Percentiles rank a stretch among this genome's conserved stretches.
Conservation (phyloP, 2,797 vertebrate species). For the Sitta carolinensis region DNA sequence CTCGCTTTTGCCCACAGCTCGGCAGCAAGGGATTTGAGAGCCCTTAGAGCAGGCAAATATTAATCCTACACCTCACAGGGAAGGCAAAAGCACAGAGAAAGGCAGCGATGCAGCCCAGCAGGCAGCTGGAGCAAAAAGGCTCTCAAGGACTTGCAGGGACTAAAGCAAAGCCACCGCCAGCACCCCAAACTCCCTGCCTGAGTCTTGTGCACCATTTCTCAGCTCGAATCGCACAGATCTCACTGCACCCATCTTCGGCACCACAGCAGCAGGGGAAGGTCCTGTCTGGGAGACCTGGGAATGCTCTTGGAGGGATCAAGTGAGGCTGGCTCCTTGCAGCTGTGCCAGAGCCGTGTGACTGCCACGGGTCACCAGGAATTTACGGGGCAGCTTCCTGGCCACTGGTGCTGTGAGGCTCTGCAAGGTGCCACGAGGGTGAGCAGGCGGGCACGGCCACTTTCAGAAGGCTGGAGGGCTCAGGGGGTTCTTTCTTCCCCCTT, state of each 20-base stretch:
- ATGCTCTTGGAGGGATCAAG: not conserved
- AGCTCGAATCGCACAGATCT: not conserved
- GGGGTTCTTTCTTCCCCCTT: accelerated
- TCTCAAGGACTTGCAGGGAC: not conserved
- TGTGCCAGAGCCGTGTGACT: not conserved
- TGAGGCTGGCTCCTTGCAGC: not conserved
- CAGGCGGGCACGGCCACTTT: not conserved
- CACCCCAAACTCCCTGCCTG: not conserved
- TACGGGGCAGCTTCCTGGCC: accelerated
- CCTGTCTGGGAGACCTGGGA: not conserved
- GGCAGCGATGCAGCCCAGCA: not conserved
- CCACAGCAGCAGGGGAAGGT: not conserved
- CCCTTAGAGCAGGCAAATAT: not conserved
- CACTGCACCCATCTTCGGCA: accelerated
- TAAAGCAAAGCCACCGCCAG: not conserved
- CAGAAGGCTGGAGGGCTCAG: not conserved
- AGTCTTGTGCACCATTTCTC: not conserved
- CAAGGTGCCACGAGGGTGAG: too few species aligned
- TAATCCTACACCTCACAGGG: not conserved
- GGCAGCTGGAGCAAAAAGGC: not conserved
- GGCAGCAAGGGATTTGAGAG: not conserved
- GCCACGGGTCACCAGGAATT: not conserved
- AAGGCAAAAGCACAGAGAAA: not conserved
- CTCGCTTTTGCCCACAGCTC: accelerated
- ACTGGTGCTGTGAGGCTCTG: not conserved